Percentiles rank a stretch among this genome's conserved stretches.
phyloP scores from a whole-genome alignment of 2,888 invertebrate genomes.

The Patella pellucida region DNA sequence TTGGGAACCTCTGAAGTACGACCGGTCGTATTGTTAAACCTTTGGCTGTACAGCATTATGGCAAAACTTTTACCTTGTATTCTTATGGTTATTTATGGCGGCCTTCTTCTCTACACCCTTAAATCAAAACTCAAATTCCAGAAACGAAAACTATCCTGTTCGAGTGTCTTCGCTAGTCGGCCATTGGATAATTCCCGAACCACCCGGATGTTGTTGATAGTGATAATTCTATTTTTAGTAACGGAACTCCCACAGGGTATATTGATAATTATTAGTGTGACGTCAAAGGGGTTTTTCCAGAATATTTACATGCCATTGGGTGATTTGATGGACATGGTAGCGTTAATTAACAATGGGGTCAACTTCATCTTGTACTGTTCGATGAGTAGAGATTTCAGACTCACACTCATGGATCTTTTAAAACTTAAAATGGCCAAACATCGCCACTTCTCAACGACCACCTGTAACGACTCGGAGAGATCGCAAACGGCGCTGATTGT shows the following conservation, averaged over 20 bases:
- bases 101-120: slow-evolving; percentile 63
- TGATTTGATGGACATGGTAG: slow-evolving; percentile 91
- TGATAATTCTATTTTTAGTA: slow-evolving; percentile 86
- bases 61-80: slow-evolving; percentile 92
- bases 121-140: slow-evolving; percentile 44
- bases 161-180: slow-evolving; percentile 25
- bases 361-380: slow-evolving; percentile 94
- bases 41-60: slow-evolving; percentile 92
- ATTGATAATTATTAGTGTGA: slow-evolving; percentile 80
- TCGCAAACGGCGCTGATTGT: slow-evolving; percentile 30
- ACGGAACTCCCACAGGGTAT: slow-evolving; percentile 89
- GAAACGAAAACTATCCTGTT: slow-evolving; percentile 34
- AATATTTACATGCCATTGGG: slow-evolving; percentile 75
- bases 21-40: slow-evolving; percentile 74
- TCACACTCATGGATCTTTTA: slow-evolving; percentile 64
- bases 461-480: slow-evolving; percentile 18
- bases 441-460: slow-evolving; percentile 12
- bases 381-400: slow-evolving; percentile 92
- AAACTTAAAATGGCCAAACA: slow-evolving; percentile 8
- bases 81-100: slow-evolving; percentile 80
- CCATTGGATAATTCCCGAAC: slow-evolving; percentile 77
- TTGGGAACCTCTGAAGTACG: slow-evolving; percentile 45
- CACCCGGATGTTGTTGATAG: slow-evolving; percentile 88
- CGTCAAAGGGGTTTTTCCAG: slow-evolving; percentile 79
- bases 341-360: slow-evolving; percentile 90